phyloP scores from a whole-genome alignment of 2,797 vertebrate species.

The Tokudaia muenninki region DNA sequence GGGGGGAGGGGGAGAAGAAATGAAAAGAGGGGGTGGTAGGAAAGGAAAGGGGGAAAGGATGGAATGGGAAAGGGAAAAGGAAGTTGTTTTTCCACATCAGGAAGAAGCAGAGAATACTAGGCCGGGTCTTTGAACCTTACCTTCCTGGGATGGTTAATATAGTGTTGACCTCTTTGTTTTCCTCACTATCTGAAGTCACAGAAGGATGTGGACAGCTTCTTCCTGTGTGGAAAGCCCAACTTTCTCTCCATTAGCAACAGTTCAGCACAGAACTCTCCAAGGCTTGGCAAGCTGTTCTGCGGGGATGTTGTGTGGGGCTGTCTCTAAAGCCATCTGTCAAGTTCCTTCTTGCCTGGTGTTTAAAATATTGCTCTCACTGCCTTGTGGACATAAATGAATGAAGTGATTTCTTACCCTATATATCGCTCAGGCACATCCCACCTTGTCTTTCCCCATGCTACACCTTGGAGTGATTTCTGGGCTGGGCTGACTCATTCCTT shows the following conservation, averaged over 20 bases:
- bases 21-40: not conserved
- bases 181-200: not conserved
- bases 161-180: not conserved
- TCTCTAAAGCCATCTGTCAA: not conserved
- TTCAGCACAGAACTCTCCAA: not conserved
- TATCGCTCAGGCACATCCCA: not conserved
- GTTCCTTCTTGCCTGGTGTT: slow-evolving; percentile 37
- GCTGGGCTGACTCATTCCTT: slow-evolving; percentile 58
- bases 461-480: slow-evolving; percentile 57
- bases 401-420: not conserved
- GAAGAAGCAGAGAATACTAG: not conserved
- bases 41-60: not conserved
- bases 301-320: not conserved
- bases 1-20: not conserved
- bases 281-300: not conserved
- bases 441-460: not conserved
- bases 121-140: not conserved
- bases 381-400: slow-evolving; percentile 28
- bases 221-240: slow-evolving; percentile 2
- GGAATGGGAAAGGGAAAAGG: not conserved
- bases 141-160: not conserved
- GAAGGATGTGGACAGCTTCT: not conserved
- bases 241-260: not conserved
- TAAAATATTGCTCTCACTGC: slow-evolving; percentile 18
- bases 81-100: not conserved